A percentile compares a stretch with the other conserved stretches of the same genome.
phyloP scores from a whole-genome alignment of 1,140 invertebrate species.

The Aplysia californica region DNA sequence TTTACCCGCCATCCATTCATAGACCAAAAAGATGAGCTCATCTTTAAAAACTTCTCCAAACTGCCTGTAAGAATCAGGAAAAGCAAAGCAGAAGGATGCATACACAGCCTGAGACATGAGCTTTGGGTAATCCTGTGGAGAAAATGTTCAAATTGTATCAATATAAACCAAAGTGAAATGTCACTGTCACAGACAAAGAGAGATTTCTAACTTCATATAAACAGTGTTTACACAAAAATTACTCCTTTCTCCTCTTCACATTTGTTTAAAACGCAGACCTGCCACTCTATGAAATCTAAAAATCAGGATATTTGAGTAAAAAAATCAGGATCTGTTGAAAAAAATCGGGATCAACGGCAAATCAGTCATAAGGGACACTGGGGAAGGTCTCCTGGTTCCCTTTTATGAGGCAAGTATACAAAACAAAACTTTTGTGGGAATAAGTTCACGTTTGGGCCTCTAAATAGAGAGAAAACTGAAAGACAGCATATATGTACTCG shows the following conservation, averaged over 20 bases:
- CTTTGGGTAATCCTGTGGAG: slow-evolving; percentile 57
- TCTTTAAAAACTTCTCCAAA: slow-evolving; percentile 65
- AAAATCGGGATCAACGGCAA: too few species aligned
- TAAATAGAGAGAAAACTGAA: too few species aligned
- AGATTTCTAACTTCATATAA: background rate
- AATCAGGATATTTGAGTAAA: too few species aligned
- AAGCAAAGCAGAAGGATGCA: slow-evolving; percentile 59
- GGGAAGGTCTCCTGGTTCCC: too few species aligned
- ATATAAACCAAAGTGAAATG: background rate
- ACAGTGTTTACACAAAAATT: background rate
- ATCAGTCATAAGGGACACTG: background rate
- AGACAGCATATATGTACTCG: too few species aligned
- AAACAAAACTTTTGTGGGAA: too few species aligned
- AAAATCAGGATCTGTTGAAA: too few species aligned
- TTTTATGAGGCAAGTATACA: too few species aligned
- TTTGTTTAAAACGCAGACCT: background rate
- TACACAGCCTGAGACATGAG: slow-evolving; percentile 63
- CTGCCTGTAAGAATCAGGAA: slow-evolving; percentile 64
- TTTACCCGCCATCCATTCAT: slow-evolving; percentile 65
- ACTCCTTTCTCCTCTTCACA: background rate
- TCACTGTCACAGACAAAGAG: background rate
- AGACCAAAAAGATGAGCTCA: slow-evolving; percentile 50
- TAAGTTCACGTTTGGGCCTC: too few species aligned
- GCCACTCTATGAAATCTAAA: too few species aligned
- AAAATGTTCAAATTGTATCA: background rate